A percentile compares a stretch with the other conserved stretches of the same genome.
Evolutionary conservation across 2,797 vertebrate species (phyloP).

Genomic region (Scomberomorus guttatus): DNA sequence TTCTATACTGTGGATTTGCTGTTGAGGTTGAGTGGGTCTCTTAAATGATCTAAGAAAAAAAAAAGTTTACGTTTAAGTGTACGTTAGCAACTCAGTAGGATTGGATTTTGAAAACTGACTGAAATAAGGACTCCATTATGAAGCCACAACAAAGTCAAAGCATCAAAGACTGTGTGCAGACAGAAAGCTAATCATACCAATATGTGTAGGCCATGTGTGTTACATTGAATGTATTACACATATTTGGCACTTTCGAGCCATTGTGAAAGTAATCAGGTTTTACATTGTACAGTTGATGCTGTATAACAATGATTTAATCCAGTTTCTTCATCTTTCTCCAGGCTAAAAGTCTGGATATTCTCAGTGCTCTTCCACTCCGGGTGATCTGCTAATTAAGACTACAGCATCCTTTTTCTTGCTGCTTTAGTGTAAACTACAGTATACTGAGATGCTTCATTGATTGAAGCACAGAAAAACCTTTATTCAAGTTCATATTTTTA

Average conservation of each 20-base stretch:
- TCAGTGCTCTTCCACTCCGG: neutral
- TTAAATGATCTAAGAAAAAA: slow-evolving; percentile 22
- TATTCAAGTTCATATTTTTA: neutral
- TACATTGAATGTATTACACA: neutral
- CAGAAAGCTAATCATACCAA: slow-evolving; percentile 5
- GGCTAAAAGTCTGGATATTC: neutral
- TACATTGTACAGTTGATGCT: neutral
- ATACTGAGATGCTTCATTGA: neutral
- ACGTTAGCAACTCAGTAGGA: neutral
- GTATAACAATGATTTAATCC: neutral
- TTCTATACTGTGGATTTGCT: slow-evolving; percentile 10
- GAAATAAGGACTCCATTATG: neutral
- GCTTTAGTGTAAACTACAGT: neutral
- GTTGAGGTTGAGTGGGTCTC: neutral
- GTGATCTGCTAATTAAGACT: neutral
- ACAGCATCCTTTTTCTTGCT: slow-evolving; percentile 7
- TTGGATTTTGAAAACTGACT: slow-evolving; percentile 16
- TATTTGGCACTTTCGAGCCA: neutral
- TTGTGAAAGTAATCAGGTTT: neutral
- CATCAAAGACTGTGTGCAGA: slow-evolving; percentile 12
- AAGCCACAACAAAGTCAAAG: slow-evolving; percentile 43
- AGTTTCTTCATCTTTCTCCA: slow-evolving; percentile 1
- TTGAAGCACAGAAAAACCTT: neutral
- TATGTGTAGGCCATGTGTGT: slow-evolving; percentile 39
- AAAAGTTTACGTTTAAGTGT: no score